Evolutionary conservation across 1,140 invertebrate genomes (phyloP), one percentile per base, ranked within the genome.

Genomic region (Ylistrum balloti): DNA sequence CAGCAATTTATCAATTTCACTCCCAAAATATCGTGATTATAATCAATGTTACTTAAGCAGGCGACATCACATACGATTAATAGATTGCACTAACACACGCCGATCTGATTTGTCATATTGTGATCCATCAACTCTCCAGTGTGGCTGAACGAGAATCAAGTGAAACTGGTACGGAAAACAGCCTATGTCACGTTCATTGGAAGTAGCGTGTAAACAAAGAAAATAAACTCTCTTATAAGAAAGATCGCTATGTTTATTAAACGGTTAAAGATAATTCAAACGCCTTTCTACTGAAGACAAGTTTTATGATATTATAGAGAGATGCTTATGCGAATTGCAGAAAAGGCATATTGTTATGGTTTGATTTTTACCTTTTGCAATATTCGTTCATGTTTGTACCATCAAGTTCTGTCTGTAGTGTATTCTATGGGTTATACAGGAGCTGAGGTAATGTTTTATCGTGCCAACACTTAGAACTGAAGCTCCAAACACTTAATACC

Each of bases 11-110:
- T 74, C 56, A 74, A 74, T 28, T n/a, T 74, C 56, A 5, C 56
- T 74, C 56, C 17, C 22, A 74, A 74, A 74, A 74, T 9, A 28
- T 74, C 56, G 22, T n/a, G n/a, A 74, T n/a, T n/a, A 28, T 0
- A 28, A 74, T 74, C 56, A 74, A 74, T 74, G 56, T 74, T 1
- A 28, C 17, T 74, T 74, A 74, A 74, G 56, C 56, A 74, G n/a
- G 56, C 56, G n/a, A 74, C 56, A n/a, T 74, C n/a, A n/a, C n/a
- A 7, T 74, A n/a, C 56, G 56, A 74, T 74, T 74, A 74, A 74
- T 74, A 74, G 56, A 74, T 74, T 74, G 17, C n/a, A 11, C 56
- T 28, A 74, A 74, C n/a, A 74, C 56, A 74, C 1, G 5, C 9
- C 22, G n/a, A 74, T 74, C 56, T 74, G n/a, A 74, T 74, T 74